phyloP scores from a whole-genome alignment of 2,113 vertebrate species.

The Thinocorus orbignyianus region DNA sequence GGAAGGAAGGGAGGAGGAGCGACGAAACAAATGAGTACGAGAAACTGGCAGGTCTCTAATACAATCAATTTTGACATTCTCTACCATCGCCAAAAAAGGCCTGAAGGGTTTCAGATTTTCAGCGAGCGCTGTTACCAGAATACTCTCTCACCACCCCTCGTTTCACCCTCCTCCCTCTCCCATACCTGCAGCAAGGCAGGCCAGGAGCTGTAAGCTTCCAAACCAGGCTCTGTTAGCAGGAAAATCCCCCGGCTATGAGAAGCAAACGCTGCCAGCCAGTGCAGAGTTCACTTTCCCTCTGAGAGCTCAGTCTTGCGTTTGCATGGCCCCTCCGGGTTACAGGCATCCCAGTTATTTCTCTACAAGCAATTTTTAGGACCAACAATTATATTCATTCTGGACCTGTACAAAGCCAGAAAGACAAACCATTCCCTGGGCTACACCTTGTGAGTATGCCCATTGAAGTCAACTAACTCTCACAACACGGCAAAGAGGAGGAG shows the following conservation, averaged over 20 bases:
- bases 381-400: not conserved
- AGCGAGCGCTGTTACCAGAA: not conserved
- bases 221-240: constrained; percentile 12
- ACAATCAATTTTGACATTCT: constrained; percentile 29
- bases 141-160: not conserved
- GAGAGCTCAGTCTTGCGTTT: not conserved
- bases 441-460: not conserved
- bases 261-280: not conserved
- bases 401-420: not conserved
- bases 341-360: constrained; percentile 28
- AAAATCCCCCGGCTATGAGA: not conserved
- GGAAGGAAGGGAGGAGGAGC: constrained; percentile 65
- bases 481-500: not conserved
- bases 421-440: not conserved
- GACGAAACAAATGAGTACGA: not conserved
- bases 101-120: not conserved
- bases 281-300: constrained; percentile 15
- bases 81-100: constrained; percentile 44
- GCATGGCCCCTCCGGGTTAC: not conserved
- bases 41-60: constrained; percentile 42
- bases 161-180: not conserved
- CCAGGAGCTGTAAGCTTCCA: not conserved
- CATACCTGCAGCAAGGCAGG: constrained; percentile 15
- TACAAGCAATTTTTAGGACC: not conserved
- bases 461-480: not conserved